These are phyloP conservation scores for Ridgeia piscesae DNA, from an alignment of 1,140 invertebrate species.

Conservation along the genomic window DNA sequence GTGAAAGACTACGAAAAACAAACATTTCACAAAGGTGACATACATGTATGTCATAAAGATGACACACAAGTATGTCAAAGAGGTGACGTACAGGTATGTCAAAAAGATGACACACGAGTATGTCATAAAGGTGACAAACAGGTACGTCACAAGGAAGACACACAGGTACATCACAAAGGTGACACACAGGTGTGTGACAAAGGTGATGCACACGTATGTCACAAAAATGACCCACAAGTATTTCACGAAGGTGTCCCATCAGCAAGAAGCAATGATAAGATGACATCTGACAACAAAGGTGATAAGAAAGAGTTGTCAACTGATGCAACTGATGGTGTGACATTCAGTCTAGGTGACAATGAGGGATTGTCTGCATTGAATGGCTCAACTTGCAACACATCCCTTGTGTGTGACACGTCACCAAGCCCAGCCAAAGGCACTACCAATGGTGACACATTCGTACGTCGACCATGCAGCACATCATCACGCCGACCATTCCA, in stretches of 20 bases:
- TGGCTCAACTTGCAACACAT: background rate
- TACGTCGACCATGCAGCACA: conserved; percentile 12
- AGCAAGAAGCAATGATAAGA: background rate
- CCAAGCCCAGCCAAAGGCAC: background rate
- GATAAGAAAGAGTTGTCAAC: background rate
- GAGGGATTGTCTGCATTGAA: background rate
- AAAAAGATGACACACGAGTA: background rate
- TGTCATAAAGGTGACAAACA: background rate
- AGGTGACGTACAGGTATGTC: background rate
- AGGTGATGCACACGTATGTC: no score
- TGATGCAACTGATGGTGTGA: background rate
- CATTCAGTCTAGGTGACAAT: background rate
- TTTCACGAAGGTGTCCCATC: background rate
- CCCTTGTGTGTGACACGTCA: background rate
- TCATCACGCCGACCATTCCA: background rate
- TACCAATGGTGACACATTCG: background rate
- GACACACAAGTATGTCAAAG: background rate
- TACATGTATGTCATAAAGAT: background rate
- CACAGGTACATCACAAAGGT: background rate
- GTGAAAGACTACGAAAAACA: background rate
- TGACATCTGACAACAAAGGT: background rate
- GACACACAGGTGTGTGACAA: no score
- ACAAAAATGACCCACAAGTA: background rate
- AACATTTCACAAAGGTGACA: background rate
- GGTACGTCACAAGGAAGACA: no score